Evolutionary conservation across 1,140 invertebrate genomes (phyloP).

Genomic region (Yoshiicerus persimilis): DNA sequence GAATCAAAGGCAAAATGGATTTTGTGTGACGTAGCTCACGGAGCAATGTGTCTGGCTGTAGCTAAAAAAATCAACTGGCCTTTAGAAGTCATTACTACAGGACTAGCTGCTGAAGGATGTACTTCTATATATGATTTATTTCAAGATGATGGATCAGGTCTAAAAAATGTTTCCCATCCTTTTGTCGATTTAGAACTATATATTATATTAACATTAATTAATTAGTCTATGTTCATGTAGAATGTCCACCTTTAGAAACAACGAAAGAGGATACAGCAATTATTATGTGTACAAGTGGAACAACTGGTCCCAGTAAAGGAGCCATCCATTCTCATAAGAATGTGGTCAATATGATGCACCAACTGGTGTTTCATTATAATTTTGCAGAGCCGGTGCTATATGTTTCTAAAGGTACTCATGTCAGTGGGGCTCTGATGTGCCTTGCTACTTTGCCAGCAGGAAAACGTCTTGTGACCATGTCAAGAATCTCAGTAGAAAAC

Average conservation of each 20-base stretch:
- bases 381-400: neutral
- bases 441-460: neutral
- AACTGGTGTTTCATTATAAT: neutral
- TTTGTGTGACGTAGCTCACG: neutral
- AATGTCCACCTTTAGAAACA: constrained; percentile 12
- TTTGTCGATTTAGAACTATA: no score
- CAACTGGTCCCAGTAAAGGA: constrained; percentile 42
- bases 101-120: neutral
- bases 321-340: constrained; percentile 26
- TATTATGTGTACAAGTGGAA: constrained; percentile 41
- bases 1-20: constrained; percentile 28
- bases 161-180: no score
- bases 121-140: neutral
- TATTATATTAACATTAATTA: no score
- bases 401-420: constrained; percentile 26
- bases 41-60: neutral
- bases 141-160: constrained; percentile 26
- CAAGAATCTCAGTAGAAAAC: neutral
- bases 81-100: constrained; percentile 18
- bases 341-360: neutral
- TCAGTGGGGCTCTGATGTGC: neutral
- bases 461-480: neutral
- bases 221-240: neutral
- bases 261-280: constrained; percentile 14
- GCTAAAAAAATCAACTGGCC: constrained; percentile 24